Evolutionary conservation across 37 sponge, comb jelly and placozoan genomes (phyloP).

Genomic region (Halisarca cf. caerulea): DNA sequence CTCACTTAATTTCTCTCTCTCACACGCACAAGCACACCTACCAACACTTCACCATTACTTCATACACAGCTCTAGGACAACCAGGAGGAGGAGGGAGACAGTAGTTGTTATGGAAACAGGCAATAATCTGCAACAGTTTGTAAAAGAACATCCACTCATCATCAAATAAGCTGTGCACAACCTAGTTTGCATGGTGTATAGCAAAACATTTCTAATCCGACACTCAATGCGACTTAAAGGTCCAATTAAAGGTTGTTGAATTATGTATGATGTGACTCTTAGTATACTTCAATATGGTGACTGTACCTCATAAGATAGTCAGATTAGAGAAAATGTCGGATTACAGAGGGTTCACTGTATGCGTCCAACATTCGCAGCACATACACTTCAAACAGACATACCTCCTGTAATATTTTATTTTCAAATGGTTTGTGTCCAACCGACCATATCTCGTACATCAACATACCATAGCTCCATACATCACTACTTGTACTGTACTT

Average conservation of each 20-base stretch:
- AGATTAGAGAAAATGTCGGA: too few species aligned
- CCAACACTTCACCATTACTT: neutral
- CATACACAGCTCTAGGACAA: conserved; percentile 20
- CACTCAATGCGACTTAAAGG: too few species aligned
- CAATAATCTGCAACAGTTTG: neutral
- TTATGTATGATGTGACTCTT: too few species aligned
- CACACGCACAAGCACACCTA: neutral
- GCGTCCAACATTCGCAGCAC: too few species aligned
- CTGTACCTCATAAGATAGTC: too few species aligned
- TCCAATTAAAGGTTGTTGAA: too few species aligned
- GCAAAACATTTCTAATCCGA: too few species aligned
- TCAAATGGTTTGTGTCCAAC: conserved; percentile 27
- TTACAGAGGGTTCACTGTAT: too few species aligned
- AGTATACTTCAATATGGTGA: too few species aligned
- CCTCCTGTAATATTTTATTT: neutral
- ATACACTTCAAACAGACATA: neutral
- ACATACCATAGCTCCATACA: conserved; percentile 29
- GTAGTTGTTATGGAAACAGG: neutral
- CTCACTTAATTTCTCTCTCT: neutral
- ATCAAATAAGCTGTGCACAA: too few species aligned
- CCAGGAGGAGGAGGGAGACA: conserved; percentile 27
- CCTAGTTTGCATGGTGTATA: too few species aligned
- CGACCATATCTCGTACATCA: conserved; percentile 29
- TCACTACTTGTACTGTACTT: conserved; percentile 23
- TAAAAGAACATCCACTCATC: too few species aligned